Evolutionary conservation across 1,140 invertebrate species (phyloP).

Genomic region (Drosophila mauritiana): DNA sequence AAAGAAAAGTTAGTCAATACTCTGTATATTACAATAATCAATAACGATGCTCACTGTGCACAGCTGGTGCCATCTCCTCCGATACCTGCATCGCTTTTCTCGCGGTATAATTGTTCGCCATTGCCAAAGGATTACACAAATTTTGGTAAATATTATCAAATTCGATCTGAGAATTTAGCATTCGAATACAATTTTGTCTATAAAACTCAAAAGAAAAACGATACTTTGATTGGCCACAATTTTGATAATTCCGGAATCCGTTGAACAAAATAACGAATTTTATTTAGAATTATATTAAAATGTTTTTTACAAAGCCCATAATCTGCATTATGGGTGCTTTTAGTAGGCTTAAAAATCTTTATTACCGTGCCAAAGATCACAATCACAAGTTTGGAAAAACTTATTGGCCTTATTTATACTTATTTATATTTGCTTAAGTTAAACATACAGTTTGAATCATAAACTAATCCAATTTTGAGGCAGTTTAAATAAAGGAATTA

Average conservation of each 20-base stretch:
- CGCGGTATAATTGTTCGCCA: slow-evolving; percentile 37
- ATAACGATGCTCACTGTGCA: slow-evolving; percentile 45
- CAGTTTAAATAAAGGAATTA: slow-evolving; percentile 23
- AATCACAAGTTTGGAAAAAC: not conserved
- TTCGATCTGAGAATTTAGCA: slow-evolving; percentile 4
- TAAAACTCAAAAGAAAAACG: not conserved
- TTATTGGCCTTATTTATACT: not conserved
- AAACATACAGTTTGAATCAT: slow-evolving; percentile 28
- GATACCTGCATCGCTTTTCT: slow-evolving; percentile 54
- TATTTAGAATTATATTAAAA: too few species aligned
- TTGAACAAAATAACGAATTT: too few species aligned
- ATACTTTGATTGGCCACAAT: not conserved
- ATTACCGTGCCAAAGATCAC: not conserved
- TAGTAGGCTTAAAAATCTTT: not conserved
- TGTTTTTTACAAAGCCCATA: too few species aligned
- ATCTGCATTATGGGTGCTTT: too few species aligned
- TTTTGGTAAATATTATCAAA: slow-evolving; percentile 11
- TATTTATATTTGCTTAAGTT: not conserved
- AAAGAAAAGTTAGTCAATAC: not conserved
- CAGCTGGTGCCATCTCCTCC: slow-evolving; percentile 51
- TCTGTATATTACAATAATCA: too few species aligned
- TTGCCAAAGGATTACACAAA: slow-evolving; percentile 23
- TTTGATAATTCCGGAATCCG: too few species aligned
- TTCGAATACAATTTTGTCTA: not conserved
- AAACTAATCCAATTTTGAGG: slow-evolving; percentile 17